phyloP scores from a whole-genome alignment of 2,888 invertebrate species.

The Cheilosia soror region DNA sequence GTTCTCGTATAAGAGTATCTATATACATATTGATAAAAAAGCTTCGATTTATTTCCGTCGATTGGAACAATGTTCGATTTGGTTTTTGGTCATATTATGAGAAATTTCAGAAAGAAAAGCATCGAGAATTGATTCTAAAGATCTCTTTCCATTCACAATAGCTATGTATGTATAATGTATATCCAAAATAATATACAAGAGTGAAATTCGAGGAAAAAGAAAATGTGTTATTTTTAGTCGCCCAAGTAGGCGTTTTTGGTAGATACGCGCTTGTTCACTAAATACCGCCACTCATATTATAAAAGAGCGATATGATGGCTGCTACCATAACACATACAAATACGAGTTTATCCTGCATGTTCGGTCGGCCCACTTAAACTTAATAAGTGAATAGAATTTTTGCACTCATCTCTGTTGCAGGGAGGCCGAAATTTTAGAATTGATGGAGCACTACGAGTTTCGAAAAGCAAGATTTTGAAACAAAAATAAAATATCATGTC shows the following conservation, averaged over 20 bases:
- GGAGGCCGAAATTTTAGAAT: slow-evolving; percentile 35
- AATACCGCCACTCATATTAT: slow-evolving; percentile 63
- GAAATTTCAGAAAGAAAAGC: slow-evolving; percentile 31
- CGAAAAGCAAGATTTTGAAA: slow-evolving; percentile 50
- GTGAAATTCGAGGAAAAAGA: slow-evolving; percentile 71
- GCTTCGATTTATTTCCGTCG: slow-evolving; percentile 60
- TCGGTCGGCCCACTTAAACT: slow-evolving; percentile 54
- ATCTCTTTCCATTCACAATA: slow-evolving; percentile 63
- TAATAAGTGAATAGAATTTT: slow-evolving; percentile 56
- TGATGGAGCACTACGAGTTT: slow-evolving; percentile 56
- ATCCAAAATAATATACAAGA: slow-evolving; percentile 68
- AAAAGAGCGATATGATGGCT: slow-evolving; percentile 37
- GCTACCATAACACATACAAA: slow-evolving; percentile 24
- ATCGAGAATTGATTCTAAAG: slow-evolving; percentile 39
- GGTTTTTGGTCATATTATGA: slow-evolving; percentile 27
- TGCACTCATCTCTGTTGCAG: slow-evolving; percentile 71
- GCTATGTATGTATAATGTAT: neutral
- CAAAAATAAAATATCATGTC: slow-evolving; percentile 38
- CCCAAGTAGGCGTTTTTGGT: slow-evolving; percentile 65
- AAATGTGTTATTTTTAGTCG: slow-evolving; percentile 68
- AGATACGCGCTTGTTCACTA: slow-evolving; percentile 55
- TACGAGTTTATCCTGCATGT: slow-evolving; percentile 44
- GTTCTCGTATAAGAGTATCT: neutral
- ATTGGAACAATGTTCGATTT: slow-evolving; percentile 52
- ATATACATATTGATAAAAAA: slow-evolving; percentile 35